Percentiles rank a stretch among this genome's conserved stretches.
phyloP scores from a whole-genome alignment of 2,888 invertebrate species.

The Rotaria socialis region DNA sequence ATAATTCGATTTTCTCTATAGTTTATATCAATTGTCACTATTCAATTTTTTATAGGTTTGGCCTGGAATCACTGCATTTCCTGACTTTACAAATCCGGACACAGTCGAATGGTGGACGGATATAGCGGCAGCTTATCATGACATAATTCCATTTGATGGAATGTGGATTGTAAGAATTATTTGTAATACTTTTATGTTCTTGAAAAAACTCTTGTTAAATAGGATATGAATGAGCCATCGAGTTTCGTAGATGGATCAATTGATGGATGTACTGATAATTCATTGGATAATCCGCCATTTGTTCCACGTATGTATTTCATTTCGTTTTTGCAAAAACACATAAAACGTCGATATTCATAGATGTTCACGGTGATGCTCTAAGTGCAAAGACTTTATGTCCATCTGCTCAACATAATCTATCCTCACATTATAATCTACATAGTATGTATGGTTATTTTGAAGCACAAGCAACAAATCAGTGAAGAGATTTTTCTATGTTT shows the following conservation, averaged over 20 bases:
- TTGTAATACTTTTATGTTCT: conserved; percentile 54
- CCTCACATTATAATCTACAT: conserved; percentile 54
- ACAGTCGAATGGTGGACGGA: conserved; percentile 52
- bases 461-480: conserved; percentile 50
- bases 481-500: conserved; percentile 35
- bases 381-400: conserved; percentile 52
- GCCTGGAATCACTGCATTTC: conserved; percentile 54
- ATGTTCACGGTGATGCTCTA: conserved; percentile 50
- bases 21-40: not conserved
- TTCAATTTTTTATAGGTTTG: conserved; percentile 50
- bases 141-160: conserved; percentile 51
- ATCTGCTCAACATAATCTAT: conserved; percentile 51
- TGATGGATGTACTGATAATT: conserved; percentile 51
- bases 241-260: conserved; percentile 55
- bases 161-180: conserved; percentile 58
- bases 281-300: conserved; percentile 54
- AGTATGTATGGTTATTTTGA: conserved; percentile 54
- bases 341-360: not conserved
- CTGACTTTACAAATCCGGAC: conserved; percentile 54
- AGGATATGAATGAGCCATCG: conserved; percentile 52
- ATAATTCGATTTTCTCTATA: not conserved
- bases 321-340: not conserved
- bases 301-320: conserved; percentile 49
- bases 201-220: not conserved
- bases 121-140: conserved; percentile 50